A percentile compares a stretch with the other conserved stretches of the same genome.
Evolutionary conservation across 2,888 invertebrate genomes (phyloP).

Genomic region (Drosophila subquinaria): DNA sequence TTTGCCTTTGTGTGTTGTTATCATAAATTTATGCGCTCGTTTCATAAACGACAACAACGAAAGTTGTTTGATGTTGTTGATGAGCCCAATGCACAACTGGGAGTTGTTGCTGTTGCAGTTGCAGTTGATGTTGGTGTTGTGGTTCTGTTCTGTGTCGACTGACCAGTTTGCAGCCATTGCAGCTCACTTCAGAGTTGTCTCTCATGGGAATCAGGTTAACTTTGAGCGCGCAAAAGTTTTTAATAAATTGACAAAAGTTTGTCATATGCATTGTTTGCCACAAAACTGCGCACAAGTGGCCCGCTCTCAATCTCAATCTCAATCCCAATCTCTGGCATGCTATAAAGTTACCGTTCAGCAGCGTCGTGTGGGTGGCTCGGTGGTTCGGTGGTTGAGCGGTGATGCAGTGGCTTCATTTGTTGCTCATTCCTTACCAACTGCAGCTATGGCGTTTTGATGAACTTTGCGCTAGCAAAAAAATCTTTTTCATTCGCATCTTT

Average conservation of each 20-base stretch:
- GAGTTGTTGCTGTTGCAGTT: conserved; percentile 34
- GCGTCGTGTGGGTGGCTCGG: conserved; percentile 33
- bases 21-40: conserved; percentile 81
- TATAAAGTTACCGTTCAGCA: conserved; percentile 39
- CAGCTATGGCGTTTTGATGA: conserved; percentile 68
- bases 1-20: conserved; percentile 73
- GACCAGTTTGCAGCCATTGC: conserved; percentile 54
- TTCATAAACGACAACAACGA: conserved; percentile 76
- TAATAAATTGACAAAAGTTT: conserved; percentile 82
- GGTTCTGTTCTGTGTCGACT: conserved; percentile 40
- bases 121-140: conserved; percentile 37
- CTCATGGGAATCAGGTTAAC: conserved; percentile 81
- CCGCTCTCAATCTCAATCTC: conserved; percentile 53
- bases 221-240: conserved; percentile 67
- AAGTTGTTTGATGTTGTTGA: conserved; percentile 72
- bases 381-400: conserved; percentile 1
- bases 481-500: conserved; percentile 36
- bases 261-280: conserved; percentile 79
- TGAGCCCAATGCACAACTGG: conserved; percentile 44
- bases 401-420: conserved; percentile 48
- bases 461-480: conserved; percentile 58
- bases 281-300: conserved; percentile 66
- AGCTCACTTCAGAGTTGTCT: conserved; percentile 17
- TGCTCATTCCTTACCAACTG: conserved; percentile 43
- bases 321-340: conserved; percentile 33